phyloP scores from a whole-genome alignment of 2,888 invertebrate species.

The Limnephilus auricula region DNA sequence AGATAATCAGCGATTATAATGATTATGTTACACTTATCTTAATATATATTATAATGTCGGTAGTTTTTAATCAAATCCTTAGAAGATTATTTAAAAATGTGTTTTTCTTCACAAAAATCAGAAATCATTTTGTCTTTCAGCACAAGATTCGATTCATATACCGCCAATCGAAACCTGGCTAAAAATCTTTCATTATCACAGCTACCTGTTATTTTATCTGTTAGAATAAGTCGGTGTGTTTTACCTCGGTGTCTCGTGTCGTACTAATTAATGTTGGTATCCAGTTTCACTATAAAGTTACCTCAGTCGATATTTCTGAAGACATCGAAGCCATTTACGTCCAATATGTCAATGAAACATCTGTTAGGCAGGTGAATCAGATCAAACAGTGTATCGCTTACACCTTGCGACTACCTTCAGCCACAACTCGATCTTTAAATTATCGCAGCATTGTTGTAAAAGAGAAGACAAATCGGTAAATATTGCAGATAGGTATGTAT shows the following conservation, averaged over 20 bases:
- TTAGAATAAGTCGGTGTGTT: not conserved
- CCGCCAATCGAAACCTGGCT: not conserved
- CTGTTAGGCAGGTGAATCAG: conserved; percentile 2
- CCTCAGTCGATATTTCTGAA: not conserved
- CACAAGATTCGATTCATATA: not conserved
- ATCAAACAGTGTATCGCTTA: not conserved
- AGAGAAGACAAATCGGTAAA: not conserved
- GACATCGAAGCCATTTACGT: not conserved
- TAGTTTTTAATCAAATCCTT: not conserved
- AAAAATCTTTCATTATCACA: not conserved
- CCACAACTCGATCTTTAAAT: not conserved
- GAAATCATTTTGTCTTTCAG: not conserved
- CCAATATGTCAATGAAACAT: not conserved
- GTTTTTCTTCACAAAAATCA: not conserved
- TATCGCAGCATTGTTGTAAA: not conserved
- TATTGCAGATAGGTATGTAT: not conserved
- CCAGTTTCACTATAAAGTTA: conserved; percentile 2
- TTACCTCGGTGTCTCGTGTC: conserved; percentile 12
- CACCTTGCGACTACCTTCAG: not conserved
- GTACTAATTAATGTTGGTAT: conserved; percentile 10
- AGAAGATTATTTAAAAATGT: not conserved
- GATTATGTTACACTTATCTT: not conserved
- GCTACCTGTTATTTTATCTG: not conserved
- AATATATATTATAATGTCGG: not conserved
- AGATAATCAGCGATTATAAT: not conserved